Evolutionary conservation across 2,888 invertebrate species (phyloP), one percentile per base, ranked within the genome.

Genomic region (Conistra vaccinii): DNA sequence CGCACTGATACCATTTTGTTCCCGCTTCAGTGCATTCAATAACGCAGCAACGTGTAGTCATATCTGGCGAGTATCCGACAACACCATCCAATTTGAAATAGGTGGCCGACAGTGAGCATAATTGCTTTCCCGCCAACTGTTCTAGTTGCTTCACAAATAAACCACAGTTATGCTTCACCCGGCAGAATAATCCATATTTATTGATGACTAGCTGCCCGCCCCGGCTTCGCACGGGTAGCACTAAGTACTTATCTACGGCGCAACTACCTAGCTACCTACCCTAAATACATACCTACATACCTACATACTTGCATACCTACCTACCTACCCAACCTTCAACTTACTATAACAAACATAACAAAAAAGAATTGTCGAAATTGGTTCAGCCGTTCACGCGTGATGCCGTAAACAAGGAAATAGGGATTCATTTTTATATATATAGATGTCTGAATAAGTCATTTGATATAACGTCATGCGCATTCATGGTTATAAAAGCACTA

Each of bases 91-190:
- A 87, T 73, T 87, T 69, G 78, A 69, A 80, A 70, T 81, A 80
- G 76, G 83, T 78, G 57, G 69, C 69, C 74, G 79, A 77, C 87
- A 67, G 78, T 75, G 81, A 78, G 67, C 69, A 73, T 87, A 83
- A 85, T 87, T 83, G 87, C 77, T 87, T 83, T 81, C 79, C 76
- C 73, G 67, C 70, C 80, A 80, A 81, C 79, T 83, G 77, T 83
- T 80, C 81, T 81, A 81, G 73, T 75, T 72, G 80, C 57, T 73
- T 71, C 51, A 83, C 76, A 87, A 85, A 83, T 79, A 87, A 79
- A 85, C 78, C 75, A 80, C 76, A 83, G 77, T 80, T 80, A 76
- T 72, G 68, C 78, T 69, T 70, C 69, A 61, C 73, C 70, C 55
- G 45, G 35, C 45, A 58, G 61, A 73, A 78, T 76, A 69, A 83